These are phyloP conservation scores for Trogon surrucura DNA, from an alignment of 2,113 vertebrate genomes.

Conservation along the genomic window DNA sequence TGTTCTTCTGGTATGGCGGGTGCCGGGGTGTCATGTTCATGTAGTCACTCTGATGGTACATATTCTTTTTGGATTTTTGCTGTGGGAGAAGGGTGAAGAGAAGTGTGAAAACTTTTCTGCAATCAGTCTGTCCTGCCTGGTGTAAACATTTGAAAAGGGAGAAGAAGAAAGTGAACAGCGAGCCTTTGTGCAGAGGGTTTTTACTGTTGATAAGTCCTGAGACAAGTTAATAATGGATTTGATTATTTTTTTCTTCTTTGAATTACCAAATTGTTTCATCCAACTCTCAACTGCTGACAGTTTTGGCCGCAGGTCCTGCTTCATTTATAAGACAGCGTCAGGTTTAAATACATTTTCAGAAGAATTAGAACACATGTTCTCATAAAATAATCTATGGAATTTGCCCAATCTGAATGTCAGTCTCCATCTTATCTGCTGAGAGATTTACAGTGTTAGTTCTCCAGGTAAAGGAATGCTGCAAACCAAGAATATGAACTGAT, in stretches of 20 bases:
- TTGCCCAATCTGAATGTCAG: neutral
- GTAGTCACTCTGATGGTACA: slow-evolving; percentile 78
- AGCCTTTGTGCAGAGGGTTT: neutral
- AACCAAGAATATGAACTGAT: neutral
- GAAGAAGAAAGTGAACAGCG: neutral
- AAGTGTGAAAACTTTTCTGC: neutral
- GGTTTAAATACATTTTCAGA: neutral
- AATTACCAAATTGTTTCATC: neutral
- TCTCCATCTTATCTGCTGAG: slow-evolving; percentile 2
- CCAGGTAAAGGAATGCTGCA: slow-evolving; percentile 10
- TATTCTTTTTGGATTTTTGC: slow-evolving; percentile 68
- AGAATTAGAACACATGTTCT: neutral
- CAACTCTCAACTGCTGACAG: neutral
- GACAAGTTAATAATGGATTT: neutral
- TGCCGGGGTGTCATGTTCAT: slow-evolving; percentile 80
- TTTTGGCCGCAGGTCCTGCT: neutral
- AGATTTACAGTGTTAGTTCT: slow-evolving; percentile 5
- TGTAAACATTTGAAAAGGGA: neutral
- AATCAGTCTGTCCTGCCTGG: neutral
- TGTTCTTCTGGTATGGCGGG: slow-evolving; percentile 68
- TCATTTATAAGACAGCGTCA: neutral
- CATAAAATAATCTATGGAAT: slow-evolving; percentile 10
- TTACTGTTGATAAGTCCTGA: neutral
- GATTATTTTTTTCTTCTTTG: neutral
- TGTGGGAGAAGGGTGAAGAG: slow-evolving; percentile 34